Conservation (phyloP, 2,888 invertebrate species). For the Mesorhabditis belari region DNA sequence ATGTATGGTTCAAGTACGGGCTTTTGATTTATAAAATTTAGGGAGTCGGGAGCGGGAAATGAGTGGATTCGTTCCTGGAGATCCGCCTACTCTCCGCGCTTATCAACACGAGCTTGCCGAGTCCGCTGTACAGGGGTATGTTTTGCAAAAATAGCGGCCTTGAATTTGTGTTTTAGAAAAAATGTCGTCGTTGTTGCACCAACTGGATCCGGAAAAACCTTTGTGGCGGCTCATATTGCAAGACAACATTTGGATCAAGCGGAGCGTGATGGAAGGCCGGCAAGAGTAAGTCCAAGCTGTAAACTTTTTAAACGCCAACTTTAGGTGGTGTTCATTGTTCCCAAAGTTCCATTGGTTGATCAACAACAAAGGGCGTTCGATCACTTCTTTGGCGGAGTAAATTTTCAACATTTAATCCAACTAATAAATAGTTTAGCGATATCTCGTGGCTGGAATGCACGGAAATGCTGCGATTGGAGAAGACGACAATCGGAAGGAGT, state of each 20-base stretch:
- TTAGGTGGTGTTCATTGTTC: constrained; percentile 37
- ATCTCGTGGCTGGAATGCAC: constrained; percentile 30
- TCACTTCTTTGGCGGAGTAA: constrained; percentile 14
- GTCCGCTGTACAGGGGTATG: neutral
- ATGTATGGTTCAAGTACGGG: neutral
- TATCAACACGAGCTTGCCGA: neutral
- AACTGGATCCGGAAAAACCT: constrained; percentile 50
- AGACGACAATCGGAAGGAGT: constrained; percentile 7
- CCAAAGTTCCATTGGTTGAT: constrained; percentile 46
- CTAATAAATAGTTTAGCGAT: neutral
- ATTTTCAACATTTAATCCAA: neutral
- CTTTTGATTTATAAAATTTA: too few relatives aligned
- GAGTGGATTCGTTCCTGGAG: too few relatives aligned
- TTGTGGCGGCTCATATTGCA: constrained; percentile 44
- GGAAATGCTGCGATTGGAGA: constrained; percentile 28
- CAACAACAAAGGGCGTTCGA: constrained; percentile 36
- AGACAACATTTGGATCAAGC: constrained; percentile 27
- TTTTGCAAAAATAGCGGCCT: too few relatives aligned
- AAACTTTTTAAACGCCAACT: neutral
- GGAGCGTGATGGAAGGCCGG: constrained; percentile 6
- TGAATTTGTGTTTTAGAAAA: neutral
- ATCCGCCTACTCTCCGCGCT: neutral
- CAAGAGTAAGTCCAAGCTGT: constrained; percentile 15
- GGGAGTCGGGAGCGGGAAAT: too few relatives aligned
- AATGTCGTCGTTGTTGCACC: constrained; percentile 49